Base-by-base conservation (phyloP, 2,888 invertebrate species). In the Megaustenia siamemsis region DNA sequence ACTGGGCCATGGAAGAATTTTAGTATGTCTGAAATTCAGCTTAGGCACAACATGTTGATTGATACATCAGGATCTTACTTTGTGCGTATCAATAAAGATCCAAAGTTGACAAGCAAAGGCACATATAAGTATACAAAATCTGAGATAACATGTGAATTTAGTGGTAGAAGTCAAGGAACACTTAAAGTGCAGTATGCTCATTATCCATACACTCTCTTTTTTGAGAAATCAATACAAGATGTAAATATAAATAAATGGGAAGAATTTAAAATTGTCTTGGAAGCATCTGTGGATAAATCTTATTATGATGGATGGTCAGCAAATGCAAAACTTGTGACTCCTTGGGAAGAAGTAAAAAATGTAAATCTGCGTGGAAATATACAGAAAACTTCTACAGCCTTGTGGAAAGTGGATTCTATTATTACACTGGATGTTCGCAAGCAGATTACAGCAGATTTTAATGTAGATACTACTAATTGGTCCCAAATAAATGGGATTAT, bases 131-230 rank as follows among this genome's bases (percentile, higher is more conserved):
- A 78, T 21, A 78, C 60, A 38, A 32, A n/a, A 28, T 60, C 40
- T 28, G 66, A 63, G 2, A 6, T 78, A 43, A 66, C 28, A 43
- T n/a, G 3, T n/a, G 35, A 75, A 35, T 82, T 32, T 5, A 77
- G 32, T 49, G 35, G 18, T 8, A 12, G n/a, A 40, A 4, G 32
- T 24, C 45, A 73, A 3, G 53, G 32, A 40, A 38, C n/a, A 3
- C 32, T 80, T 12, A 63, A 63, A 45, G 75, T 45, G 56, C 12
- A 35, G 1, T 84, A 60, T 84, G 66, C 18, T 21, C 43, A n/a
- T 1, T 79, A 73, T 56, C 84, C 84, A 15, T 84, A 73, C 66
- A 84, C 84, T n/a, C 21, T 63, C 18, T n/a, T 75, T n/a, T 69
- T 43, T 38, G 53, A 71, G 53, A 18, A 38, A 6, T 40, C 56